Base-by-base conservation (phyloP, 2,113 vertebrate species). In the Oreochromis niloticus region DNA sequence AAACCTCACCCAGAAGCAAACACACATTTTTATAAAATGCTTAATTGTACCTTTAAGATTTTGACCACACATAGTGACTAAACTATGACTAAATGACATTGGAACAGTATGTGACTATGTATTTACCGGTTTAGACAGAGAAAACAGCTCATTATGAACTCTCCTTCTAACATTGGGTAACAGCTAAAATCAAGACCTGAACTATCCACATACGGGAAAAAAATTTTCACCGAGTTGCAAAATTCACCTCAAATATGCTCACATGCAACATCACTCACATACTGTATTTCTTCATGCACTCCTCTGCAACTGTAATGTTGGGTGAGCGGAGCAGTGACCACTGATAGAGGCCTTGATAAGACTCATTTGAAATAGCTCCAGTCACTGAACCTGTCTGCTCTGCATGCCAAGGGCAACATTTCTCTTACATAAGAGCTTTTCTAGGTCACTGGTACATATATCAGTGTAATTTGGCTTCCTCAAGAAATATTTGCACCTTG, bases 301-400 rank as follows among this genome's bases (percentile, higher is more conserved):
- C 43, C 86, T 84, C 80, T 66, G 50, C 27, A 7, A 36, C 84
- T 68, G 32, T 87, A 73, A 82, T 79, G 41, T 32, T 46, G 63
- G 81, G 78, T 66, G 57, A 78, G 63, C 7, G 34, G 86, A 87
- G 84, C 88, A 84, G 81, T 81, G 59, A 81, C 55, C 27, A 5
- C 84, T 83, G 89, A 93, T 84, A 87, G 80, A 83, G 85, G 73
- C 86, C 91, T 94, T 91, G 90, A 94, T 92, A 90, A 93, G 85
- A 87, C 75, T 89, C 52, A 85, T 91, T 88, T 89, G 30, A 86
- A 91, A 89, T 19, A 73, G 43, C 80, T 91, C 68, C 88, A 86
- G 89, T 80, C 73, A 50, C 78, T 92, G 87, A 93, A 89, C 90
- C 82, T 87, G 82, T 59, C 6, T 5, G 7, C 87, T 89, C 36